phyloP scores from a whole-genome alignment of 2,797 vertebrate species.

The Spondyliosoma cantharus region DNA sequence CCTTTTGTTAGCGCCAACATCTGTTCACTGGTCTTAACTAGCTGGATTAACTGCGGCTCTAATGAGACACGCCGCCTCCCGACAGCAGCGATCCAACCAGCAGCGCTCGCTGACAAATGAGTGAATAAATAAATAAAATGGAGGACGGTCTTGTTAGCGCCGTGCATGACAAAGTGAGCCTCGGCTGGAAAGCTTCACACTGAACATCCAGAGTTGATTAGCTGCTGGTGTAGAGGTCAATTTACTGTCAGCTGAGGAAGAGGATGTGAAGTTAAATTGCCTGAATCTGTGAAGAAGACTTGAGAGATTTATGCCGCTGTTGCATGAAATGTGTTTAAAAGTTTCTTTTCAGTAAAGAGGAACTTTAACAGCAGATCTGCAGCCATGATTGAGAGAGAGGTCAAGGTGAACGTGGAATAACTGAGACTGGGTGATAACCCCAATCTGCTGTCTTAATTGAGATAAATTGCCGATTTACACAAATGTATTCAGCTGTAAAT shows the following conservation, averaged over 20 bases:
- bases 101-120: conserved; percentile 7
- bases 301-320: background rate
- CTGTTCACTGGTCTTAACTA: conserved; percentile 63
- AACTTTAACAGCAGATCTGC: background rate
- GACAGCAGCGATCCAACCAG: conserved; percentile 39
- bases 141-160: background rate
- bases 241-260: background rate
- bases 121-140: conserved; percentile 6
- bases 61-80: conserved; percentile 64
- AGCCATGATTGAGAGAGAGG: background rate
- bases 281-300: background rate
- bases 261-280: background rate
- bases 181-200: background rate
- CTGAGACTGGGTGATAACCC: conserved; percentile 18
- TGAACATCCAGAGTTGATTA: background rate
- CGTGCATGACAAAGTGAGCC: background rate
- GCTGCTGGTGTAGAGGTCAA: background rate
- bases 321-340: conserved; percentile 30
- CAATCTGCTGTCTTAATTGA: conserved; percentile 35
- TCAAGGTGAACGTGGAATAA: conserved; percentile 26
- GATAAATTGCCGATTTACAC: conserved; percentile 31
- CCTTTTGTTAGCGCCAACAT: conserved; percentile 54
- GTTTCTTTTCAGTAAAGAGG: conserved; percentile 14
- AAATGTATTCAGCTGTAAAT: conserved; percentile 16
- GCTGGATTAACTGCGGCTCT: conserved; percentile 58